Base-by-base conservation (phyloP, 2,888 invertebrate genomes). In the Nymphalis urticae region DNA sequence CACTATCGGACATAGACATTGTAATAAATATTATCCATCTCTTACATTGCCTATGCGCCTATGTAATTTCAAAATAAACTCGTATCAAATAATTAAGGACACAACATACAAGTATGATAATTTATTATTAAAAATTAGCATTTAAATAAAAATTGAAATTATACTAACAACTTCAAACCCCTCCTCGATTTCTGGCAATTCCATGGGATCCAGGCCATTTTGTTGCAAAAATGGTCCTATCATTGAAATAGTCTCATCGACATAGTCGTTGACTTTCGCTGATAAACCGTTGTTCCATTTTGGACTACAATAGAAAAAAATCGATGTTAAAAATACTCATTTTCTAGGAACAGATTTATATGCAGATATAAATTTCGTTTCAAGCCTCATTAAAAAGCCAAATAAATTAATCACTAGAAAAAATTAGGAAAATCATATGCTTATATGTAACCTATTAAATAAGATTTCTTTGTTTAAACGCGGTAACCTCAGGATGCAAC, bases 191-290 rank as follows among this genome's bases (percentile, higher is more conserved):
- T 93, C 93, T 0, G 93, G 93, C 66, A 94, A 76, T 0, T 76
- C 66, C 87, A 93, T 86, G 2, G 94, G 94, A 68, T 94, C 94
- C n/a, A 93, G 81, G 1, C 92, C 93, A 73, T 87, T 70, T 16
- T 79, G 66, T 69, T 86, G 72, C 64, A 94, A 86, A 64, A 90
- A 84, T 0, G 89, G 88, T 36, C 86, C 79, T 8, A 94, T 53
- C 83, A 89, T 86, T 0, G 74, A 69, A 64, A 94, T 84, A 0
- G 93, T 87, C 48, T 82, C 79, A 75, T 94, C 93, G 1, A 93
- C 86, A 77, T 93, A 93, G 0, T 90, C 85, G 80, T 93, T 93
- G 7, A 93, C 82, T 32, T 80, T 79, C 0, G 93, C 92, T 0
- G 79, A 73, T 24, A 84, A 51, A 3, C 90, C 91, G 9, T 87